phyloP scores from a whole-genome alignment of 2,888 invertebrate species.

The Teleiodes luculella region DNA sequence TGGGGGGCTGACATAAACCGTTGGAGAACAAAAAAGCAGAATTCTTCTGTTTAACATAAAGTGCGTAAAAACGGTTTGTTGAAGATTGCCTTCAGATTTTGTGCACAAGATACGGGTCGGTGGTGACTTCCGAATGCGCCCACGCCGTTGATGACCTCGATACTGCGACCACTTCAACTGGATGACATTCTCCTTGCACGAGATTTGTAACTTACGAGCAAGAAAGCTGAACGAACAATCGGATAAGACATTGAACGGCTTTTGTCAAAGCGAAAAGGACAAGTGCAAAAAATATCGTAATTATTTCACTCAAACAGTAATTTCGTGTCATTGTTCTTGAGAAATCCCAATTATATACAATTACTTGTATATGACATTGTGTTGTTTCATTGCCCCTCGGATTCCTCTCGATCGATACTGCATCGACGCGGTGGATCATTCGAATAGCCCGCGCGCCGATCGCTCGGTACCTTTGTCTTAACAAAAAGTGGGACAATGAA shows the following conservation, averaged over 20 bases:
- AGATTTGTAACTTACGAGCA: conserved; percentile 12
- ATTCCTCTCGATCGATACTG: conserved; percentile 67
- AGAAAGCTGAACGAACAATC: conserved; percentile 49
- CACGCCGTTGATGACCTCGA: conserved; percentile 12
- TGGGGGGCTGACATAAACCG: conserved; percentile 74
- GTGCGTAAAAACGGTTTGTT: conserved; percentile 39
- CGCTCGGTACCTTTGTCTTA: conserved; percentile 35
- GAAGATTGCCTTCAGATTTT: conserved; percentile 32
- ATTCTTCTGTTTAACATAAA: conserved; percentile 51
- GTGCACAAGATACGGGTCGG: conserved; percentile 26
- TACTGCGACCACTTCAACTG: conserved; percentile 1
- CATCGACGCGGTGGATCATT: conserved; percentile 60
- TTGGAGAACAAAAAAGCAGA: conserved; percentile 49
- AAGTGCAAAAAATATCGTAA: conserved; percentile 61
- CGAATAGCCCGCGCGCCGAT: conserved; percentile 49
- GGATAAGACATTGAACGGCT: conserved; percentile 38
- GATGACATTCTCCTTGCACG: conserved; percentile 5
- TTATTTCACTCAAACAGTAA: conserved; percentile 74
- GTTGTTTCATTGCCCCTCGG: conserved; percentile 41
- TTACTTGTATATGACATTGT: conserved; percentile 75
- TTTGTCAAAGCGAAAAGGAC: conserved; percentile 57
- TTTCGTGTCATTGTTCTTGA: conserved; percentile 75
- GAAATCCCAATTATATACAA: conserved; percentile 78
- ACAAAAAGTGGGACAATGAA: conserved; percentile 68
- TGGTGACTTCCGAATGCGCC: conserved; percentile 6